Base-by-base conservation (phyloP, 2,888 invertebrate genomes). In the Synanthedon myopaeformis region DNA sequence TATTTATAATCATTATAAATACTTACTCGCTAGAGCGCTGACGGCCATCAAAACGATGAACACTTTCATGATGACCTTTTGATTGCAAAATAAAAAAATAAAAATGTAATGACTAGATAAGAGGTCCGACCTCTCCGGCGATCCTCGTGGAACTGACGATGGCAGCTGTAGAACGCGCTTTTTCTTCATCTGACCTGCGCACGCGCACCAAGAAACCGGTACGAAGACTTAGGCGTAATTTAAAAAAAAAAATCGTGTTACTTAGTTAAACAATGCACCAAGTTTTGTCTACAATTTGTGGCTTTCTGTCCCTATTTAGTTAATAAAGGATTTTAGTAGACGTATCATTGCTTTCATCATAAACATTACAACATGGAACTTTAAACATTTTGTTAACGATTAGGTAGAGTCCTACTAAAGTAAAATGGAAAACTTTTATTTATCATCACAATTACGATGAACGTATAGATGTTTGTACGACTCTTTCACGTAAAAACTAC, bases 1-100 rank as follows among this genome's bases (percentile, higher is more conserved):
- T 35, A 6, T 6, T 8, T 35, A 8, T 35, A 35, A 28, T 28
- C 35, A 35, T 35, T 35, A 10, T 35, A 53, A 53, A 66, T 68
- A 84, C 86, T 87, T 77, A 87, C 87, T 84, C 72, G 87, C 85
- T 66, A 87, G 63, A 61, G 86, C 84, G 65, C 82, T 70, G 65
- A 74, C 75, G 58, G 86, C 81, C 66, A 84, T 74, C 66, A 87
- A 67, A 58, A 83, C 82, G 75, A 87, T 79, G 81, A 86, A 84
- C 82, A 86, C 86, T 86, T 85, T 87, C 87, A 87, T 87, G 74
- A 62, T 83, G 84, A 78, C 71, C 72, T 79, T 81, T 79, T 65
- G 66, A 72, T 79, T 75, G 67, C 60, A 63, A 71, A 68, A 69
- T 68, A 66, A 60, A 62, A 70, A 75, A 69, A 70, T 70, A 72